Evolutionary conservation across 2,113 vertebrate species (phyloP), one percentile per base, ranked within the genome.

Genomic region (Zosterops lateralis): DNA sequence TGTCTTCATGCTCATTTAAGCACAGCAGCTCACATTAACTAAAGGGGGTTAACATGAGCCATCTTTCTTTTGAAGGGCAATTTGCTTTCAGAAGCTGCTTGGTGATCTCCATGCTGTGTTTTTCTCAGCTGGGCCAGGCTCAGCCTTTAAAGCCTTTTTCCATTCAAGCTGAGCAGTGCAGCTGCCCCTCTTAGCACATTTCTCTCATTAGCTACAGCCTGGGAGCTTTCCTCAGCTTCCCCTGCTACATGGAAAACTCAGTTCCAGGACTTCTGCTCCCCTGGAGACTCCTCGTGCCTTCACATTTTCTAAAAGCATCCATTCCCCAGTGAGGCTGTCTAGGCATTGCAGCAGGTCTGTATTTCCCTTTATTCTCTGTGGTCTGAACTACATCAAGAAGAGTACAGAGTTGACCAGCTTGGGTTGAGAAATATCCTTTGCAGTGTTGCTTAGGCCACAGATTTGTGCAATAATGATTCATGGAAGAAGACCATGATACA

Each of bases 1-100:
- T 56, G 34, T 86, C 80, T 94, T 94, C 84, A 90, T 54, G 60
- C 24, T 70, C 68, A n/a, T 89, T 91, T 89, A 92, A 62, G 84
- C 65, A 84, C 57, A 93, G 83, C 65, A 77, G 61, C 53, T 89
- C 61, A 62, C 44, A 44, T 87, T 87, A 78, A 81, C 38, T 65
- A 70, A 90, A 86, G 58, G 25, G 18, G 36, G 40, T 87, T 91
- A 66, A 77, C 81, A 84, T n/a, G 32, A 88, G 7, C 47, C n/a
- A 53, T 61, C 42, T 86, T 62, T 86, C 38, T 90, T 90, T 67
- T 58, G 77, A 84, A 84, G 77, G 38, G 32, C 44, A 81, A 84
- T 92, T 93, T 91, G 56, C 47, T 87, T 58, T 89, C 0, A 0
- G 62, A 47, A 45, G 14, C 47, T 91, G 51, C 28, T 84, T 54